Evolutionary conservation across 2,113 vertebrate species (phyloP), one percentile per base, ranked within the genome.

Genomic region (Xiphias gladius): DNA sequence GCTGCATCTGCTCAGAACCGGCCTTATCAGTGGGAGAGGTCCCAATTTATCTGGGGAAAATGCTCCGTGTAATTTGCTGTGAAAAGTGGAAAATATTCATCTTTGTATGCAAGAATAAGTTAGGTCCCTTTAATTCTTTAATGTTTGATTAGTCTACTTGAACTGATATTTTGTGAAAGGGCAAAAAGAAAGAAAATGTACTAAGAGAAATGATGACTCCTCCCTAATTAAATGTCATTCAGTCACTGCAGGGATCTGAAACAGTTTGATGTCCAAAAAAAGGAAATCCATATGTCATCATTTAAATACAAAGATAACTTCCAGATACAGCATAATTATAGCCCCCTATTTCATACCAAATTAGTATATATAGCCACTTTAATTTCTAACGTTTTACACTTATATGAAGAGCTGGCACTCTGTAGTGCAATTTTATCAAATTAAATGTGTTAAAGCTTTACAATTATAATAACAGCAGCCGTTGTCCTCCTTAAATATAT

Each of bases 141-240:
- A 91, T 89, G 89, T 93, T 87, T 83, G 91, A 95, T 93, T 91
- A 92, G 86, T 91, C 90, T 87, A 90, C 89, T 94, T 93, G 89
- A 93, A 89, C 86, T 79, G 85, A 86, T 91, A 83, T 90, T 92
- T 91, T 86, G 85, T 82, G 84, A 90, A 91, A 91, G 87, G 88
- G 82, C 86, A 86, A 86, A 91, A 84, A 74, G 59, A 35, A 82
- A 66, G 62, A 73, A 77, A 90, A 83, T 37, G 63, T 73, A 69
- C 75, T 73, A 26, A 83, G 77, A 68, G 88, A 78, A 91, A 86
- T 52, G 88, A 91, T 80, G 90, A 88, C 87, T 91, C 73, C 79
- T 86, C 84, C 82, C 90, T 94, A 94, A 95, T 95, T 91, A 93
- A 92, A 92, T 94, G 88, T 86, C 92, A 90, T 83, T 88, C 86